A percentile compares a stretch with the other conserved stretches of the same genome.
These are phyloP conservation scores for Bryconaethiops microstoma DNA, from an alignment of 2,797 vertebrate genomes.

Conservation along the genomic window DNA sequence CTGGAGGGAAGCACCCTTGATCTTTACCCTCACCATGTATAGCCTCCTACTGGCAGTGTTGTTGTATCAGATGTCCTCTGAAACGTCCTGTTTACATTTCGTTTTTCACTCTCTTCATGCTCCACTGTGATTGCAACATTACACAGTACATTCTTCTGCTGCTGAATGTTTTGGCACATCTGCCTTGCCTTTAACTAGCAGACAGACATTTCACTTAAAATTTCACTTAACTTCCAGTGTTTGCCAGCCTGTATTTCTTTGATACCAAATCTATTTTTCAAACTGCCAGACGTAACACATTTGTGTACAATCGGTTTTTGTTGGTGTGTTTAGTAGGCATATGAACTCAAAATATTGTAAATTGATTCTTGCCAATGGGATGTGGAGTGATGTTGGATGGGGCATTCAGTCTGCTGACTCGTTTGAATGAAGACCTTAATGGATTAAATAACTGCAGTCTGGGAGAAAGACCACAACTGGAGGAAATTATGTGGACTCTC, in stretches of 20 bases:
- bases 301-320: too few relatives aligned
- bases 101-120: neutral
- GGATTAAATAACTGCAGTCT: too few relatives aligned
- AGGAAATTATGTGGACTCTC: too few relatives aligned
- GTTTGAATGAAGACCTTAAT: too few relatives aligned
- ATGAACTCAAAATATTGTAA: too few relatives aligned
- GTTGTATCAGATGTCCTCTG: constrained; percentile 21
- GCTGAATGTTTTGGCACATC: neutral
- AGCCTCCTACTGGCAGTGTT: neutral
- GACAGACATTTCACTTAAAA: neutral
- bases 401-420: too few relatives aligned
- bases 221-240: neutral
- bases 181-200: neutral
- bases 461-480: too few relatives aligned
- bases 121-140: constrained; percentile 26
- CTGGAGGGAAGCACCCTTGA: neutral
- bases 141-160: constrained; percentile 1
- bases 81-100: constrained; percentile 7
- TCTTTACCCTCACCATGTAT: neutral
- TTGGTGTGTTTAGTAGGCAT: too few relatives aligned
- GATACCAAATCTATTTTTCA: neutral
- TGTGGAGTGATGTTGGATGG: too few relatives aligned
- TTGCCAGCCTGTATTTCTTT: neutral
- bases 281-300: too few relatives aligned
- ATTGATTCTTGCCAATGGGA: too few relatives aligned